Evolutionary conservation across 2,888 invertebrate species (phyloP).

Genomic region (Dynastes tityus): DNA sequence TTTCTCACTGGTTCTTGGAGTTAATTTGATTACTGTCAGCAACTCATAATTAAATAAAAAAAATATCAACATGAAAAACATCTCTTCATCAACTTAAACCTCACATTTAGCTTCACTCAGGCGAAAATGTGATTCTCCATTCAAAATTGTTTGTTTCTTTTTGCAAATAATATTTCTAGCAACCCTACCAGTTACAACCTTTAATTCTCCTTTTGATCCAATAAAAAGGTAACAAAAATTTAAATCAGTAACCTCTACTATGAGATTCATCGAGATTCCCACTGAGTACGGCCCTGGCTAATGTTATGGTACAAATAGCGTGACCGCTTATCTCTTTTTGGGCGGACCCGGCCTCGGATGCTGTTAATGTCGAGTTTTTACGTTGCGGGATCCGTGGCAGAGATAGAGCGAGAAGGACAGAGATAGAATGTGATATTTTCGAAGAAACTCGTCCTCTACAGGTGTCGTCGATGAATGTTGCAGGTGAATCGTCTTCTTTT

Average conservation of each 20-base stretch:
- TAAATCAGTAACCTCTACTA: background rate
- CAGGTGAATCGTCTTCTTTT: conserved; percentile 3
- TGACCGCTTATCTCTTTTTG: conserved; percentile 34
- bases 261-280: background rate
- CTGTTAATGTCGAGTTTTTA: conserved; percentile 23
- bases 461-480: background rate
- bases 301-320: conserved; percentile 31
- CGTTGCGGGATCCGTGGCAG: background rate
- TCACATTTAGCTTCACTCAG: too few species aligned
- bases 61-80: too few species aligned
- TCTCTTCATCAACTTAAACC: too few species aligned
- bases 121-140: too few species aligned
- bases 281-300: background rate
- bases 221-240: too few species aligned
- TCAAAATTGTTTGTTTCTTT: too few species aligned
- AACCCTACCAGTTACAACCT: too few species aligned
- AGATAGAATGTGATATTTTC: background rate
- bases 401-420: background rate
- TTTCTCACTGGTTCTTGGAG: too few species aligned
- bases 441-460: conserved; percentile 3
- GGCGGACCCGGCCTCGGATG: conserved; percentile 16
- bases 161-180: too few species aligned
- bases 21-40: too few species aligned
- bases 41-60: too few species aligned
- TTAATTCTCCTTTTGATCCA: too few species aligned